Evolutionary conservation across 2,113 vertebrate species (phyloP).

Genomic region (Proteles cristata): DNA sequence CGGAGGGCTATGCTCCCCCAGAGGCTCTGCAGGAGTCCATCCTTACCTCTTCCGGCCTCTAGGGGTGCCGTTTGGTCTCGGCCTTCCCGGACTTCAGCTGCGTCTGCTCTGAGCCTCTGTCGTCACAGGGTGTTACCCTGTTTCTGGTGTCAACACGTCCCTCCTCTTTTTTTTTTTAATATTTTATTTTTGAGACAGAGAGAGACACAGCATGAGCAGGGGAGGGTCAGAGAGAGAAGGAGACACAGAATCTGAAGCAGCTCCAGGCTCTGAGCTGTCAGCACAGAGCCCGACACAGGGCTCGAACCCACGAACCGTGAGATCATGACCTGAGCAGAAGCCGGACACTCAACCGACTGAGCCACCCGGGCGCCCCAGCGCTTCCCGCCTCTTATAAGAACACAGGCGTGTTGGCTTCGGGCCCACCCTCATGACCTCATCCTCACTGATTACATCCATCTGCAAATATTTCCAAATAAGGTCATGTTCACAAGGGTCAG

Average conservation of each 20-base stretch:
- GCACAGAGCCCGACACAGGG: no score
- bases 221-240: no score
- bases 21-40: accelerated
- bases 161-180: background rate
- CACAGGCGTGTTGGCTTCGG: accelerated
- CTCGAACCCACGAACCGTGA: no score
- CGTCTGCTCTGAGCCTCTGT: background rate
- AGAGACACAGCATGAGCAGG: no score
- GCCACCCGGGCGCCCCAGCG: no score
- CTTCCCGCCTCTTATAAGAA: background rate
- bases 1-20: accelerated
- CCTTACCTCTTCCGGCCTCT: background rate
- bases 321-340: no score
- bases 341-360: no score
- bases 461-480: background rate
- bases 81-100: accelerated
- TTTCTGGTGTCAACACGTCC: accelerated
- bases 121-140: accelerated
- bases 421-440: no score
- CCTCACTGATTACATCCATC: accelerated
- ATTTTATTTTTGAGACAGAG: no score
- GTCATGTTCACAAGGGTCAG: accelerated
- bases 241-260: no score
- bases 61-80: accelerated
- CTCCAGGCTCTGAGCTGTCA: no score